A percentile compares a stretch with the other conserved stretches of the same genome.
phyloP scores from a whole-genome alignment of 2,888 invertebrate genomes.

The Metopia argyrocephala region DNA sequence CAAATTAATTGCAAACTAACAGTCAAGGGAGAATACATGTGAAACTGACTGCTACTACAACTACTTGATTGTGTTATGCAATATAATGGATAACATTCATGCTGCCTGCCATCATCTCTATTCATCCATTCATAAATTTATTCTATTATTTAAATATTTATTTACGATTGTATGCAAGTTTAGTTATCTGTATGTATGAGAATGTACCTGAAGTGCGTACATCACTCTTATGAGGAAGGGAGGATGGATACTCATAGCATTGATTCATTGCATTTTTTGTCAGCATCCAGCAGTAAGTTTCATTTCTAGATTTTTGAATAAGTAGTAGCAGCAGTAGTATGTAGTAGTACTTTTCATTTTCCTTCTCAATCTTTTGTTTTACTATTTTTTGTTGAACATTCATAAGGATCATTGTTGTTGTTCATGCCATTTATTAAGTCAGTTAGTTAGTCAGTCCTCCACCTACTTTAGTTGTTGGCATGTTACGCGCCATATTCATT shows the following conservation, averaged over 20 bases:
- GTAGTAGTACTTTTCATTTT: not conserved
- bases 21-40: not conserved
- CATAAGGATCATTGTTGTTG: conserved; percentile 8
- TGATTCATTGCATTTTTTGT: conserved; percentile 16
- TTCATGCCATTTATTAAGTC: too few species aligned
- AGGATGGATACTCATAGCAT: conserved; percentile 8
- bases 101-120: not conserved
- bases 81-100: not conserved
- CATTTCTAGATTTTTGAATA: not conserved
- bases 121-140: conserved; percentile 10
- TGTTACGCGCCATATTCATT: conserved; percentile 68
- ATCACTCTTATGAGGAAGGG: conserved; percentile 8
- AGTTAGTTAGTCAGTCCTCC: not conserved
- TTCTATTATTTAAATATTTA: conserved; percentile 39
- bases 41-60: too few species aligned
- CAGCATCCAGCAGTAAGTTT: conserved; percentile 25
- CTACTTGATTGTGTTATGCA: conserved; percentile 22
- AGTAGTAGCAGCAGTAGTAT: conserved; percentile 15
- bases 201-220: conserved; percentile 29
- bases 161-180: conserved; percentile 7
- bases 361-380: not conserved
- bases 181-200: not conserved
- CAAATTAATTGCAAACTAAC: not conserved
- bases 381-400: conserved; percentile 2
- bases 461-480: conserved; percentile 34